Evolutionary conservation across 2,113 vertebrate species (phyloP).

Genomic region (Ammodytes marinus): DNA sequence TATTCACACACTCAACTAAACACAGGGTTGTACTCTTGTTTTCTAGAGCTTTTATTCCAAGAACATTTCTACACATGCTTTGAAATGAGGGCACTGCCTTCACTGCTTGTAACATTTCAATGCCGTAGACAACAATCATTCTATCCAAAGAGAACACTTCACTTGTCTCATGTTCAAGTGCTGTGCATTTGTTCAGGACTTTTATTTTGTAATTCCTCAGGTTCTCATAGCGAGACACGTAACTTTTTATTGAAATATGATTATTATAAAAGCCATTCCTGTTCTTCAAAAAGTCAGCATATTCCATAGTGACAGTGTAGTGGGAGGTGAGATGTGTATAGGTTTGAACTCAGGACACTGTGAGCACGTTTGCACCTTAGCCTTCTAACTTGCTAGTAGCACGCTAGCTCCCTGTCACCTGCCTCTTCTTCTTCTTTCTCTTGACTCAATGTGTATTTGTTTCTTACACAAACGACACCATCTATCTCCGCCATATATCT

Average conservation of each 20-base stretch:
- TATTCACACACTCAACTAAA: background rate
- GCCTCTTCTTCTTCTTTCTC: background rate
- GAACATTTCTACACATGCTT: background rate
- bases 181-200: conserved; percentile 1
- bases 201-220: conserved; percentile 22
- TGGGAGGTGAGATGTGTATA: background rate
- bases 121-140: conserved; percentile 11
- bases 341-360: conserved; percentile 44
- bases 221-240: conserved; percentile 1
- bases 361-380: conserved; percentile 41
- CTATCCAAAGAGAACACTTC: conserved; percentile 18
- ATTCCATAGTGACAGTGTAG: background rate
- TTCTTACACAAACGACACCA: background rate
- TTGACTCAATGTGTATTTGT: background rate
- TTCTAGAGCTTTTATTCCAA: background rate
- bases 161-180: background rate
- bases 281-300: background rate
- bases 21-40: background rate
- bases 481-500: no score
- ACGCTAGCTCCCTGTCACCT: rapidly evolving
- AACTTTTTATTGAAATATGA: background rate
- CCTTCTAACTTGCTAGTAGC: background rate
- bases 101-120: background rate
- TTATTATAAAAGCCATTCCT: background rate
- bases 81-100: background rate